Evolutionary conservation across 2,113 vertebrate genomes (phyloP), one percentile per base, ranked within the genome.

Genomic region (Elanus axillaris): DNA sequence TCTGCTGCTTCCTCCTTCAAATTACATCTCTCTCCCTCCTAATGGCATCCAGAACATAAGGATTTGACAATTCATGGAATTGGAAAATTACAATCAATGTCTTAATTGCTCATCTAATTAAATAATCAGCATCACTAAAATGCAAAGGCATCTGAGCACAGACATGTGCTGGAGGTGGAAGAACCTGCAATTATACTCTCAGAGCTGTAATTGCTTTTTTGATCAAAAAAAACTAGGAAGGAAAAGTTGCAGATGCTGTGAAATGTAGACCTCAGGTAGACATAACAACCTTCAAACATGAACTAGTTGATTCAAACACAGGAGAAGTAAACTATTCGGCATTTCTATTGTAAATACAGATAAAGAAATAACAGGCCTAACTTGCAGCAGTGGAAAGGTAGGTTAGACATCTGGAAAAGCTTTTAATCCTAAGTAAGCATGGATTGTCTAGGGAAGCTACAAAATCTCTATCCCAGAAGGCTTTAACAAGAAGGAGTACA

Each of bases 1-100:
- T 95, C 97, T 97, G 96, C 97, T 97, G 97, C 93, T 91, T 89
- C 56, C 68, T 98, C 95, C 90, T 97, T 96, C 96, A 96, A 98
- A 96, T 95, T 98, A 94, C 95, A 97, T 9, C 73, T 69, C 76
- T 95, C 80, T 95, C 86, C 58, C 48, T 97, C 27, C 29, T 73
- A 91, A 67, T 10, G 31, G 60, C 42, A 91, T 66, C 94, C 60
- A 75, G 88, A 94, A 84, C 4, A 7, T 71, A 95, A 87, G 74
- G 59, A 92, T 86, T 73, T 94, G 79, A 36, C 85, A 96, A 43
- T 92, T 76, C 62, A 74, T 21, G 21, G 94, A 95, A 98, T 38
- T 90, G 93, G 92, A 98, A 86, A 93, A 95, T 93, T 96, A 93
- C 78, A 97, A 97, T 94, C 92, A 95, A 95, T 96, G 92, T 19